phyloP scores from a whole-genome alignment of 2,113 vertebrate genomes.

The Lonchura striata region DNA sequence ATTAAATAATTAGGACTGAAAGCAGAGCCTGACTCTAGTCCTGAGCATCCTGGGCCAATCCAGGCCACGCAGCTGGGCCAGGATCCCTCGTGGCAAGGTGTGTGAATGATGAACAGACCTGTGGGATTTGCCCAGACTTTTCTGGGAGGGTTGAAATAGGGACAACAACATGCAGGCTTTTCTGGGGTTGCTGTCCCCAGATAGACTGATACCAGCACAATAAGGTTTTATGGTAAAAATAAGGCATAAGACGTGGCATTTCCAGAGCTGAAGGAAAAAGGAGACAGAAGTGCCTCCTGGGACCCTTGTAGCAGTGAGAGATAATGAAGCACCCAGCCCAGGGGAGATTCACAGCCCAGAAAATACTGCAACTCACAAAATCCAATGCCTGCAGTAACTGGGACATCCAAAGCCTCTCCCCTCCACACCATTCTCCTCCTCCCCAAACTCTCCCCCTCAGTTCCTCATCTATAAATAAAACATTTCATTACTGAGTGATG shows the following conservation, averaged over 20 bases:
- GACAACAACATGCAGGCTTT: background rate
- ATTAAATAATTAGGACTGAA: background rate
- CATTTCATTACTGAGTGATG: background rate
- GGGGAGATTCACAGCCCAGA: background rate
- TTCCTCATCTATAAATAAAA: conserved; percentile 12
- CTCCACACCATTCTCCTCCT: background rate
- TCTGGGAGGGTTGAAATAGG: background rate
- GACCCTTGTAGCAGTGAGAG: background rate
- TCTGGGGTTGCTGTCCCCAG: background rate
- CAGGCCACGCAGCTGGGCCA: accelerated
- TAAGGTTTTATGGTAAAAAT: background rate
- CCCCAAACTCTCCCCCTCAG: background rate
- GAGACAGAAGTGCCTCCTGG: background rate
- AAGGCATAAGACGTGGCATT: background rate
- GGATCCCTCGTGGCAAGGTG: background rate
- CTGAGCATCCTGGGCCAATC: background rate
- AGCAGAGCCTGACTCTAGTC: background rate
- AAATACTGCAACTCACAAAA: background rate
- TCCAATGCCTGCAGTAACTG: background rate
- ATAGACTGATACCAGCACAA: background rate
- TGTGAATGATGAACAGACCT: background rate
- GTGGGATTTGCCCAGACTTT: background rate
- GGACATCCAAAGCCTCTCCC: conserved; percentile 1
- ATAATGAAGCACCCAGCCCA: background rate
- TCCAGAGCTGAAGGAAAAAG: background rate